Evolutionary conservation across 2,797 vertebrate species (phyloP), one percentile per base, ranked within the genome.

Genomic region (Pipistrellus pygmaeus): DNA sequence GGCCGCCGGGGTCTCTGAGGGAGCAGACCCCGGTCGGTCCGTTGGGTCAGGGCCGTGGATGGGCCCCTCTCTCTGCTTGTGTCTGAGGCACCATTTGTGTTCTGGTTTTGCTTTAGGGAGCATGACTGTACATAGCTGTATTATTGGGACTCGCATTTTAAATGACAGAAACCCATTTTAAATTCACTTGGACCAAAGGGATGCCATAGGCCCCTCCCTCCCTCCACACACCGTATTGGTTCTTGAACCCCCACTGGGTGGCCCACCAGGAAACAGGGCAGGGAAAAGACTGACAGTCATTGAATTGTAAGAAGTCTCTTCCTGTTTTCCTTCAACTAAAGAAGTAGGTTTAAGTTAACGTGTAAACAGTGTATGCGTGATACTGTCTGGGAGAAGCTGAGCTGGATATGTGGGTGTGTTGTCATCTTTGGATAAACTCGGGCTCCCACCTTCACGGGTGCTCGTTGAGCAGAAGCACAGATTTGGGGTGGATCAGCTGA

Each of bases 71-170:
- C 30, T 76, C 44, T 89, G 23, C 41, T 51, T 30, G 11, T n/a
- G 62, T 35, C 57, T 44, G 5, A 7, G 55, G 75, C 4, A 2
- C 17, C 0, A 0, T 72, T 57, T 64, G 14, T 83, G 8, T 82
- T 82, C 32, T 55, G 30, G 18, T 60, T 57, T 75, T 60, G 15
- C 32, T 90, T 32, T 5, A 18, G 93, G 69, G 57, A 87, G 51
- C 14, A 0, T 55, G 41, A 53, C 12, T 35, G 3, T 71, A 18
- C 62, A 81, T 53, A 6, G 8, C 66, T 41, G 0, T 76, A 9
- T 82, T 82, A 76, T 41, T 85, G 64, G 51, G 48, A 60, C 6
- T 91, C 53, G 32, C 5, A 27, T 88, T 46, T 73, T 23, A 91
- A 48, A 64, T 76, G 21, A 44, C 27, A 68, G 75, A 90, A 77